Evolutionary conservation across 2,888 invertebrate genomes (phyloP), one percentile per base, ranked within the genome.

Genomic region (Sclerodermus sp.): DNA sequence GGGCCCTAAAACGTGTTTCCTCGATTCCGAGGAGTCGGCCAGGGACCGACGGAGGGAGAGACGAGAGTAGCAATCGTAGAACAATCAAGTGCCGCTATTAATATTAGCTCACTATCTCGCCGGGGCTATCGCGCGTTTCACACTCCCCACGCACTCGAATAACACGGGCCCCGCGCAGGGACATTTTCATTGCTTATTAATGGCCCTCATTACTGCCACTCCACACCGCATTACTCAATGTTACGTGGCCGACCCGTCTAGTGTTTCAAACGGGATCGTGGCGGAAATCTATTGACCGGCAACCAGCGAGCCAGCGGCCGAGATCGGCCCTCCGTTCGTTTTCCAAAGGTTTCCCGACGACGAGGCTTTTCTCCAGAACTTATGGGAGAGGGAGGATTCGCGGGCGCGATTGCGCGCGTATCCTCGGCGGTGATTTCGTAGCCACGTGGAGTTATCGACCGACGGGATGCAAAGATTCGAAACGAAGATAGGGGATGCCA

Each of bases 171-270:
- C n/a, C 65, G 55, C 67, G 67, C 62, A 67, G 71, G 72, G 73
- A 73, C 73, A 73, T 73, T 75, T 74, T 74, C 73, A 74, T 73
- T 68, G 71, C 63, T 68, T 74, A 75, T 75, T 73, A 73, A 75
- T 75, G 75, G 42, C 51, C 61, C 66, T 74, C 74, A 69, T 75
- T 73, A 71, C 67, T 58, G 64, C 64, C 70, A 72, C 71, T 74
- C 74, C 67, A 60, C 71, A 74, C 73, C 65, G 68, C 71, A 74
- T 74, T 73, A 74, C 63, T 74, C 74, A 74, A 74, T 73, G 73
- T 63, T 71, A 64, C 60, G 61, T 61, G 47, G 53, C 65, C 55
- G 58, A 40, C 48, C 59, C 64, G 69, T 73, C 73, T 74, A 72
- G 67, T 67, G 70, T 74, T 74, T 72, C 73, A 71, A 66, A 66